These are phyloP conservation scores for Netelia melanura DNA, from an alignment of 2,888 invertebrate genomes.

Conservation along the genomic window DNA sequence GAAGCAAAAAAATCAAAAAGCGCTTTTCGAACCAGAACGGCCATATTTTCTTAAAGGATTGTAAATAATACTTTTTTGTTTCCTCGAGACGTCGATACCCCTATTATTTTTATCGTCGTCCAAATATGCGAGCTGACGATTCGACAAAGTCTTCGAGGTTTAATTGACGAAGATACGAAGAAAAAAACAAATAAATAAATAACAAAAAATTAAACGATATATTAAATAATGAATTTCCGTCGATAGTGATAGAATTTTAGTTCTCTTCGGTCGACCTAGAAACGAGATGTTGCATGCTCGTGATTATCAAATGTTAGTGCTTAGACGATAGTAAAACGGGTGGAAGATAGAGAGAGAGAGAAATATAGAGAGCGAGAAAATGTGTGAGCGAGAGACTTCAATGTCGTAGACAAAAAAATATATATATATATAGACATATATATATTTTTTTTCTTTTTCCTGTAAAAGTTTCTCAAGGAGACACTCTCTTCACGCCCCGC, in stretches of 20 bases:
- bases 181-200: neutral
- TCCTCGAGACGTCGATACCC: constrained; percentile 15
- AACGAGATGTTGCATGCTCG: constrained; percentile 13
- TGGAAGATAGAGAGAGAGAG: neutral
- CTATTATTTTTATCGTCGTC: constrained; percentile 15
- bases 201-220: no score
- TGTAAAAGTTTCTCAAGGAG: neutral
- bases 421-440: neutral
- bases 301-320: constrained; percentile 51
- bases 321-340: constrained; percentile 22
- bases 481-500: constrained; percentile 7
- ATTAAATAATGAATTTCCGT: constrained; percentile 26
- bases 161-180: neutral
- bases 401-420: constrained; percentile 9
- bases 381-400: neutral
- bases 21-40: constrained; percentile 37
- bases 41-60: constrained; percentile 61
- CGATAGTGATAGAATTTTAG: constrained; percentile 30
- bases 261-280: constrained; percentile 3
- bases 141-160: constrained; percentile 4
- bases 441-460: neutral
- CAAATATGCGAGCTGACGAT: neutral
- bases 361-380: neutral
- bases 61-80: constrained; percentile 49
- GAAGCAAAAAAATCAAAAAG: neutral